Percentiles rank a stretch among this genome's conserved stretches.
These are phyloP conservation scores for Agrotis clavis DNA, from an alignment of 2,888 invertebrate genomes.

Conservation along the genomic window DNA sequence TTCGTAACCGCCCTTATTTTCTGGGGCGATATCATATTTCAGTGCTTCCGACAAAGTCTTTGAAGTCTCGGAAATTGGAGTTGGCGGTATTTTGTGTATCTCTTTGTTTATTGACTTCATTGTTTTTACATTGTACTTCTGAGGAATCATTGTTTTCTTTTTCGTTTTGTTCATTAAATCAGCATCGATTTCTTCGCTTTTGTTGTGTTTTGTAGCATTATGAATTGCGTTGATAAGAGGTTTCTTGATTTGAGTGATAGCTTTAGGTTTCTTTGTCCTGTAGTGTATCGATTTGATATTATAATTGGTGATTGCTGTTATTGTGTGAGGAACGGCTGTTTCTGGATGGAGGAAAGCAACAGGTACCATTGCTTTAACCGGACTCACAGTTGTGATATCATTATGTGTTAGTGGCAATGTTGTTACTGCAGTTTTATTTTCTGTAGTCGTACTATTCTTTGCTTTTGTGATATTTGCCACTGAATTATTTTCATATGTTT, in stretches of 20 bases:
- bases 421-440: constrained; percentile 19
- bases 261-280: constrained; percentile 86
- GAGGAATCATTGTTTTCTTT: constrained; percentile 70
- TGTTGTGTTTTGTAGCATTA: constrained; percentile 66
- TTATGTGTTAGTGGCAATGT: constrained; percentile 19
- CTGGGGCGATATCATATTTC: constrained; percentile 85
- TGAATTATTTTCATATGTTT: constrained; percentile 8
- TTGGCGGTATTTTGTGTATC: constrained; percentile 87
- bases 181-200: constrained; percentile 65
- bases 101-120: constrained; percentile 89
- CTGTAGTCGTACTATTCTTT: neutral
- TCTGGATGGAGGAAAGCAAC: constrained; percentile 49
- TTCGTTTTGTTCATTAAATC: constrained; percentile 78
- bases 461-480: constrained; percentile 18
- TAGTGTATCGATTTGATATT: constrained; percentile 86
- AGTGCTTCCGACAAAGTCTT: constrained; percentile 77
- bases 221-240: constrained; percentile 69
- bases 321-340: constrained; percentile 75
- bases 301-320: constrained; percentile 84
- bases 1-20: constrained; percentile 90
- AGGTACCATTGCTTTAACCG: constrained; percentile 38
- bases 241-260: constrained; percentile 83
- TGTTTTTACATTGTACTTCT: constrained; percentile 77
- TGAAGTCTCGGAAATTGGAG: constrained; percentile 89
- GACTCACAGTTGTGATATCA: constrained; percentile 25